Evolutionary conservation across 2,797 vertebrate species (phyloP), one percentile per base, ranked within the genome.

Genomic region (Sardinella longiceps): DNA sequence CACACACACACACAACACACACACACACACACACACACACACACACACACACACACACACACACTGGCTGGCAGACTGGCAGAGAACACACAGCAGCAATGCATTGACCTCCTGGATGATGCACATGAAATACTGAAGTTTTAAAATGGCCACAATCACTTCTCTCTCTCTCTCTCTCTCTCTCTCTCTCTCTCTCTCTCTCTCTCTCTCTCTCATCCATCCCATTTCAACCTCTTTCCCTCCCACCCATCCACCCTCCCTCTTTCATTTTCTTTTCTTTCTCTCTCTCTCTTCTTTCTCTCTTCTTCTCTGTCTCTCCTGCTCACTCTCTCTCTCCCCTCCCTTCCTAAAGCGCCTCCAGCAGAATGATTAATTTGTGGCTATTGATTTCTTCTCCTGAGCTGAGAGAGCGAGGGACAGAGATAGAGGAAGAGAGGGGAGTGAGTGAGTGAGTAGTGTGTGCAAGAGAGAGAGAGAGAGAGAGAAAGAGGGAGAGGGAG

Each of bases 331-430:
- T 80, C 53, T 80, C 82, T 82, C 60, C 28, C 70, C 48, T 30
- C 20, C 43, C 50, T 83, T 56, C 63, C 63, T 86, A 93, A 85
- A 94, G 92, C 88, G 88, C 87, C 90, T 87, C 58, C 50, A 81
- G 81, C 81, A 82, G 48, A 82, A 92, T 93, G 91, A 91, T 94
- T 94, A 93, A 95, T 95, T 94, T 93, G 89, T 89, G 53, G 88
- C 90, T 93, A 94, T 94, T 90, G 94, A 94, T 94, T 94, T 92
- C 90, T 56, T 60, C 53, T 80, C 82, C 84, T 83, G 84, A 84
- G 82, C 46, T 48, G 30, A 51, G 48, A 33, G 60, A n/a, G 15
- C 20, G 63, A 5, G 48, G 45, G 77, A 74, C 30, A 63, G 45
- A 45, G 58, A 51, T 25, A 80, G 70, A 39, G 70, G 33, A 37